Percentiles rank a stretch among this genome's conserved stretches.
phyloP scores from a whole-genome alignment of 1,140 invertebrate genomes.

The Caligus rogercresseyi region DNA sequence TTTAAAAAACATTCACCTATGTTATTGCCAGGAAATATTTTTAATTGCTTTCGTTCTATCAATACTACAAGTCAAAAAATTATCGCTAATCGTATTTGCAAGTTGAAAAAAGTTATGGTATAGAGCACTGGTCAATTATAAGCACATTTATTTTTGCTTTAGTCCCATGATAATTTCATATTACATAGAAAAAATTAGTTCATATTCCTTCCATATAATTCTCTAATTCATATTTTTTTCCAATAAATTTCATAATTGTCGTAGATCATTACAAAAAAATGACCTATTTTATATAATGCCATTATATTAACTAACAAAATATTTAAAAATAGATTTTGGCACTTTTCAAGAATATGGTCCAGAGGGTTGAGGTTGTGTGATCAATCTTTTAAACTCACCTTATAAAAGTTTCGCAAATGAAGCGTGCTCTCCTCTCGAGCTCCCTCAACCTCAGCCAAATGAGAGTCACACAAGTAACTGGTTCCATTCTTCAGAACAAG shows the following conservation, averaged over 20 bases:
- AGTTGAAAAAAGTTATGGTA: too few species aligned
- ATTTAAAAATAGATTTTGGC: background rate
- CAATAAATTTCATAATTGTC: background rate
- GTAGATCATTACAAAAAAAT: too few species aligned
- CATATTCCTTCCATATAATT: slow-evolving; percentile 1
- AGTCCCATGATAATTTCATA: too few species aligned
- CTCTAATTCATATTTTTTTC: slow-evolving; percentile 17
- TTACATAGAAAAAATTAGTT: background rate
- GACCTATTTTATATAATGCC: too few species aligned
- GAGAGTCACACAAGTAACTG: slow-evolving; percentile 40
- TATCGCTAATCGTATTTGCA: too few species aligned
- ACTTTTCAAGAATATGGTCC: slow-evolving; percentile 1
- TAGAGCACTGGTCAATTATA: too few species aligned
- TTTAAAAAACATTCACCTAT: too few species aligned
- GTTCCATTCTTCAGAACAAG: slow-evolving; percentile 29
- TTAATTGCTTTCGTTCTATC: too few species aligned
- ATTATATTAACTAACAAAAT: too few species aligned
- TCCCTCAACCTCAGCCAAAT: slow-evolving; percentile 49
- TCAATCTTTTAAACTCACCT: slow-evolving; percentile 33
- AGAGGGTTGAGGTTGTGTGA: background rate
- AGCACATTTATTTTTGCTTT: too few species aligned
- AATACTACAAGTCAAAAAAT: too few species aligned
- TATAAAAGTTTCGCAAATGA: slow-evolving; percentile 77
- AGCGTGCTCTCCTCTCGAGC: slow-evolving; percentile 68
- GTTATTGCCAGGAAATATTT: too few species aligned